Base-by-base conservation (phyloP, 2,113 vertebrate genomes). In the Xenus cinereus region DNA sequence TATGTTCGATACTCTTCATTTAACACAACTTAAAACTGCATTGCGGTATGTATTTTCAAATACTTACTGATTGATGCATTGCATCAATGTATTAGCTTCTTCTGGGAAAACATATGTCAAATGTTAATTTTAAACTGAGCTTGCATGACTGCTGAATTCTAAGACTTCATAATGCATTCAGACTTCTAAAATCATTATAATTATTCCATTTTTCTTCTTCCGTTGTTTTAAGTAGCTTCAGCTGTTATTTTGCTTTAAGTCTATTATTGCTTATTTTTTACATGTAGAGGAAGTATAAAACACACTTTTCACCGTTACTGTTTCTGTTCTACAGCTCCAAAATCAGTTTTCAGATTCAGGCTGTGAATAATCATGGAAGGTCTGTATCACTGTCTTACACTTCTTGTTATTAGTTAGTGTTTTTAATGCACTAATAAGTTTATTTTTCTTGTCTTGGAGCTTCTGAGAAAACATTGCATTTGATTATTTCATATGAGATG, bases 341-440 rank as follows among this genome's bases (percentile, higher is more conserved):
- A 98, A 97, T 98, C 30, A 81, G 98, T 87, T 99, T 99, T 96
- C 98, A 93, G 68, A 99, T 99, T 88, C 98, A 99, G 91, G 99
- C 99, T 93, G 99, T 99, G 97, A 99, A 99, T 96, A 99, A 98
- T 66, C 98, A 98, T 17, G 99, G 99, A 95, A 98, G 98, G 99
- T 99, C 83, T 80, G 98, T 98, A 41, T 81, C 51, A 2, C 35
- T 76, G 0, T 64, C 14, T 76, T 85, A 7, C 3, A 1, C 16
- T 89, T 60, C 21, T 39, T 68, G 4, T 75, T 48, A 22, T 19
- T 43, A 45, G 64, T 90, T 22, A 51, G 4, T 57, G 12, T 1
- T 48, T 59, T 75, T 57, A 37, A 35, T 56, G 6, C 18, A 20
- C 2, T 6, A n/a, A 27, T 32, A 24, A 48, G 35, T 62, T 37